A percentile compares a stretch with the other conserved stretches of the same genome.
Evolutionary conservation across 2,113 vertebrate genomes (phyloP).

Genomic region (Anolis carolinensis): DNA sequence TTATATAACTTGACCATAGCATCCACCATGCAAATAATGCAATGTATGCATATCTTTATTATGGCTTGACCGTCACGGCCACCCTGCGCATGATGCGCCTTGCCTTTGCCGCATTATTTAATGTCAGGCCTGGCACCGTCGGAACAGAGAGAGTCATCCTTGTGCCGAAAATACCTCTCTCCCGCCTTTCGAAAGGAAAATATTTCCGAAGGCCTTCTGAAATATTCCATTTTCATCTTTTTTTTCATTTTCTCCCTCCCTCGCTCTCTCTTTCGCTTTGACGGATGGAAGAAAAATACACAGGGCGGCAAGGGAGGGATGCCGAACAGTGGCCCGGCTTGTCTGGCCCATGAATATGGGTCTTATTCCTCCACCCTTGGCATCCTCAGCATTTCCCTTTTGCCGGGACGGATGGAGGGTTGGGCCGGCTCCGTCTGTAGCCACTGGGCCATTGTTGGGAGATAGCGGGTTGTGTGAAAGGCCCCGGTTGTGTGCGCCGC

Average conservation of each 20-base stretch:
- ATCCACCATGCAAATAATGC: too few relatives aligned
- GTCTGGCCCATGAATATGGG: slow-evolving; percentile 53
- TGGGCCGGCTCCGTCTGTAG: slow-evolving; percentile 5
- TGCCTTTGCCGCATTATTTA: neutral
- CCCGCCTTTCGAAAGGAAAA: slow-evolving; percentile 46
- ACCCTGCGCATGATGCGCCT: too few relatives aligned
- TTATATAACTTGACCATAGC: too few relatives aligned
- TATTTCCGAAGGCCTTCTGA: slow-evolving; percentile 38
- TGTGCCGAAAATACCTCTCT: slow-evolving; percentile 11
- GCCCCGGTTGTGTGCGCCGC: slow-evolving; percentile 23
- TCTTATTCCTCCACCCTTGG: slow-evolving; percentile 29
- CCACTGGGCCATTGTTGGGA: slow-evolving; percentile 25
- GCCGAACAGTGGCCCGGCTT: slow-evolving; percentile 57
- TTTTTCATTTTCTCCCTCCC: too few relatives aligned
- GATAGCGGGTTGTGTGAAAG: slow-evolving; percentile 46
- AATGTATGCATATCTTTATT: too few relatives aligned
- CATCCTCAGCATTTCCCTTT: slow-evolving; percentile 31
- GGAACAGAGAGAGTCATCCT: neutral
- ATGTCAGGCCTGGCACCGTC: neutral
- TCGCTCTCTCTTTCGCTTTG: too few relatives aligned
- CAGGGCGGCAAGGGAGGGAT: slow-evolving; percentile 19
- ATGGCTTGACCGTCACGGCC: too few relatives aligned
- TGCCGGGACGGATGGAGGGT: neutral
- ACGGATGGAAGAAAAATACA: slow-evolving; percentile 61
- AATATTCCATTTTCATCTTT: slow-evolving; percentile 48